phyloP scores from a whole-genome alignment of 2,888 invertebrate genomes.

The Poecilus cupreus region DNA sequence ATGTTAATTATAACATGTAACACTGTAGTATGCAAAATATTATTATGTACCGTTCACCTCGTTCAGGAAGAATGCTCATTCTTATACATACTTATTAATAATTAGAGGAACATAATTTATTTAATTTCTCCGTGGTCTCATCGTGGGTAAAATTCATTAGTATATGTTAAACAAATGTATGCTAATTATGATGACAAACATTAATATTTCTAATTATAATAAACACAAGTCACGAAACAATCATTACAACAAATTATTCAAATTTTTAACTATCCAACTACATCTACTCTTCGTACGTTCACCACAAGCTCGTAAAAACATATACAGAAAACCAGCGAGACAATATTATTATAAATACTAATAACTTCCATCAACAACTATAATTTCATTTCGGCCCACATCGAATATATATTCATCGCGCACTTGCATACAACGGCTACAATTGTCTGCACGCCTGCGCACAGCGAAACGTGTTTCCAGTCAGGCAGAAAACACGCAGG shows the following conservation, averaged over 20 bases:
- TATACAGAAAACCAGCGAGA: not conserved
- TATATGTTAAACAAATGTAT: conserved; percentile 19
- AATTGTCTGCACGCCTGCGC: conserved; percentile 18
- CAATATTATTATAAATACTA: conserved; percentile 41
- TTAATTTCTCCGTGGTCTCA: conserved; percentile 17
- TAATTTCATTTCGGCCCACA: conserved; percentile 46
- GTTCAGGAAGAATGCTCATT: not conserved
- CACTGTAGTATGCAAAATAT: not conserved
- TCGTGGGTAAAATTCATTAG: conserved; percentile 31
- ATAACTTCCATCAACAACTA: conserved; percentile 50
- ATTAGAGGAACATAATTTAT: not conserved
- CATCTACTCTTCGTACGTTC: not conserved
- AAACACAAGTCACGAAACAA: conserved; percentile 33
- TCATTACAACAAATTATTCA: conserved; percentile 13
- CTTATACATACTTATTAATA: not conserved
- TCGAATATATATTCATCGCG: not conserved
- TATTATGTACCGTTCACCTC: not conserved
- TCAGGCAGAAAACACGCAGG: not conserved
- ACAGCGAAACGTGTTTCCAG: not conserved
- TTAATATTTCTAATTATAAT: conserved; percentile 28
- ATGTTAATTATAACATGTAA: not conserved
- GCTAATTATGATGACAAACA: conserved; percentile 21
- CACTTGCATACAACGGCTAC: not conserved
- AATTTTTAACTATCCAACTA: not conserved
- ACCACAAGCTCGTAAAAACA: not conserved